Percentiles rank a stretch among this genome's conserved stretches.
Evolutionary conservation across 2,113 vertebrate genomes (phyloP).

Genomic region (Melanerpes aurifrons): DNA sequence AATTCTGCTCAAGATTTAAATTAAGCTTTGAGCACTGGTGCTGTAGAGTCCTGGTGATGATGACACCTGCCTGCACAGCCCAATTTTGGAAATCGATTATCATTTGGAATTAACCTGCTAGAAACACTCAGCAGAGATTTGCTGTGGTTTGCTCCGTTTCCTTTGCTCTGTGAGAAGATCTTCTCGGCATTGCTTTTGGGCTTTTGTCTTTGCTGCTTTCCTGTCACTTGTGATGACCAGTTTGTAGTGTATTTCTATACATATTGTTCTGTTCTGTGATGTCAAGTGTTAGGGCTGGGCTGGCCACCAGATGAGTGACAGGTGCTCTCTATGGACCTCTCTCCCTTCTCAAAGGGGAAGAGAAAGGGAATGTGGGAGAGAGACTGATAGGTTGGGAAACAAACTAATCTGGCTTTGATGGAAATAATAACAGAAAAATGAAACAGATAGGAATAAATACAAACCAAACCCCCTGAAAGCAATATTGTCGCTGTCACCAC

Average conservation of each 20-base stretch:
- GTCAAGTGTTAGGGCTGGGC: not conserved
- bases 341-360: too few species aligned
- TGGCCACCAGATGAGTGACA: too few species aligned
- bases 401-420: too few species aligned
- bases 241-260: not conserved
- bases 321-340: too few species aligned
- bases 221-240: not conserved
- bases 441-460: too few species aligned
- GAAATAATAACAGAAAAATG: too few species aligned
- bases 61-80: not conserved
- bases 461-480: too few species aligned
- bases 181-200: not conserved
- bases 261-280: not conserved
- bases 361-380: too few species aligned
- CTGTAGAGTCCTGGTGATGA: constrained; percentile 46
- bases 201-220: not conserved
- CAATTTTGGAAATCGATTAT: constrained; percentile 23
- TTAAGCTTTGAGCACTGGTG: constrained; percentile 17
- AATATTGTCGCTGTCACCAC: too few species aligned
- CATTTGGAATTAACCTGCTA: constrained; percentile 8
- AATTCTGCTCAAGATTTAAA: constrained; percentile 63
- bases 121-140: not conserved
- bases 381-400: too few species aligned
- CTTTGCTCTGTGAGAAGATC: not conserved
- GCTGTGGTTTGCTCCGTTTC: not conserved